A percentile compares a stretch with the other conserved stretches of the same genome.
Evolutionary conservation across 2,113 vertebrate genomes (phyloP).

Genomic region (Calidris pygmaea): DNA sequence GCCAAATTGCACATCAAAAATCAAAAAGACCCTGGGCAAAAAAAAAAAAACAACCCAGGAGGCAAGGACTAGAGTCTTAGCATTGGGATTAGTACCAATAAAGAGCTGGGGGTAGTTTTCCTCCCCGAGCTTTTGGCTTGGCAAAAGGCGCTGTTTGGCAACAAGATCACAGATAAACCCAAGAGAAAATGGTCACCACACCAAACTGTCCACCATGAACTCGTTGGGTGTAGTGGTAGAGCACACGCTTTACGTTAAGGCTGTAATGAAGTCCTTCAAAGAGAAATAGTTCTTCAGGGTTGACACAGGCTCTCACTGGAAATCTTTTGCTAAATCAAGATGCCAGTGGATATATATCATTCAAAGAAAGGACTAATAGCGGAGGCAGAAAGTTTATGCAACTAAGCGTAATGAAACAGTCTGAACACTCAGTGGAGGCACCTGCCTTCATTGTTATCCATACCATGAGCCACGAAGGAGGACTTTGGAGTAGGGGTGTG

Average conservation of each 20-base stretch:
- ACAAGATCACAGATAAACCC: slow-evolving; percentile 15
- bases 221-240: background rate
- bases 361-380: background rate
- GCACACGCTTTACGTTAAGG: background rate
- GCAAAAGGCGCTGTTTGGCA: slow-evolving; percentile 55
- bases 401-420: background rate
- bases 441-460: background rate
- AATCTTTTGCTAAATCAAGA: background rate
- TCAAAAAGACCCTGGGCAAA: background rate
- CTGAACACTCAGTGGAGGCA: background rate
- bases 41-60: background rate
- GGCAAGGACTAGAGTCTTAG: background rate
- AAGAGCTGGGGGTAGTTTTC: background rate
- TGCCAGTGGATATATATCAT: background rate
- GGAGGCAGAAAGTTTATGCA: slow-evolving; percentile 2
- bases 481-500: slow-evolving; percentile 26
- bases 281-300: background rate
- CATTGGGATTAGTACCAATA: background rate
- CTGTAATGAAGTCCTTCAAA: slow-evolving; percentile 29
- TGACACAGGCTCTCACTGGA: background rate
- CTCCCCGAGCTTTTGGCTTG: background rate
- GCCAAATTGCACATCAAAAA: background rate
- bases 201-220: background rate
- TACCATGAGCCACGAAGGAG: background rate
- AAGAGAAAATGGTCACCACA: background rate